Conservation (phyloP, 2,113 vertebrate species). For the Epinephelus fuscoguttatus region DNA sequence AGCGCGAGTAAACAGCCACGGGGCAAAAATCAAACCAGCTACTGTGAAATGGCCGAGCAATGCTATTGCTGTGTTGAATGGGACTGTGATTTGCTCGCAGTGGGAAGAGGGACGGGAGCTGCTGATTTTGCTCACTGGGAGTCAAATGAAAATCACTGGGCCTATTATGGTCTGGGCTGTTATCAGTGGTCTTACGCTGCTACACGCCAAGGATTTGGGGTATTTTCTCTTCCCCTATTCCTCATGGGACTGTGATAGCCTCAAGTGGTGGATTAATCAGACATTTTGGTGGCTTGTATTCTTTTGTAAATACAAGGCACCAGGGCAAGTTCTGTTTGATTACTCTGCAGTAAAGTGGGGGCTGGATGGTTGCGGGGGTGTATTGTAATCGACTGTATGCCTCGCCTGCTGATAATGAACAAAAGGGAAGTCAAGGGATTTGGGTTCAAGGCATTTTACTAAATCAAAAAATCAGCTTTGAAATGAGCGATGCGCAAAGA, state of each 20-base stretch:
- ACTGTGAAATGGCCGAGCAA: slow-evolving; percentile 67
- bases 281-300: slow-evolving; percentile 66
- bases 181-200: slow-evolving; percentile 63
- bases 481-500: slow-evolving; percentile 9
- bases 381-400: slow-evolving; percentile 55
- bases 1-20: slow-evolving; percentile 57
- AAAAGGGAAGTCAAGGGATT: slow-evolving; percentile 34
- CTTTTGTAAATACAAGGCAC: slow-evolving; percentile 64
- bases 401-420: slow-evolving; percentile 42
- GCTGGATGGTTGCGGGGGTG: slow-evolving; percentile 47
- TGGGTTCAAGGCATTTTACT: slow-evolving; percentile 42
- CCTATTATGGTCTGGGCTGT: slow-evolving; percentile 58
- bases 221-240: slow-evolving; percentile 1
- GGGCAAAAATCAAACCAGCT: slow-evolving; percentile 63
- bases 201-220: slow-evolving; percentile 34
- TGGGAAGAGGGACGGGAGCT: slow-evolving; percentile 54
- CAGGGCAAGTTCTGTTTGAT: slow-evolving; percentile 72
- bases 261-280: slow-evolving; percentile 74
- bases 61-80: slow-evolving; percentile 56
- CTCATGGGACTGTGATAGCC: slow-evolving; percentile 67
- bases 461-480: slow-evolving; percentile 47
- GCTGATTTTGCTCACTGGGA: slow-evolving; percentile 74
- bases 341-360: slow-evolving; percentile 58
- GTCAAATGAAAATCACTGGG: slow-evolving; percentile 76
- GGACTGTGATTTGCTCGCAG: slow-evolving; percentile 64